Percentiles rank a stretch among this genome's conserved stretches.
Evolutionary conservation across 92 coral and sea anemone species (phyloP).

Genomic region (Zoanthus sansibaricus): DNA sequence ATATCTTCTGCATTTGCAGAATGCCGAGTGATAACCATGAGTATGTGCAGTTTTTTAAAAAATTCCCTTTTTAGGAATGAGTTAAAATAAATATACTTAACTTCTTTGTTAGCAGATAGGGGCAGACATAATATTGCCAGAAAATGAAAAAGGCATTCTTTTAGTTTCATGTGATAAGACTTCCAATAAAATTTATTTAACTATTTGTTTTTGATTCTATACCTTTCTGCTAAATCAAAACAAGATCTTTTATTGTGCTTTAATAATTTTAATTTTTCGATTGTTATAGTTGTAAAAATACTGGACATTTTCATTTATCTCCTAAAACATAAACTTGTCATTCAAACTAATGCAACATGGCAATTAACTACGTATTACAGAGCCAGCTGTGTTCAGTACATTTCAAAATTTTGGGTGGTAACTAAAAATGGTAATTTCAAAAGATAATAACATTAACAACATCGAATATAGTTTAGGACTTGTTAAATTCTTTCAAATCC

Average conservation of each 20-base stretch:
- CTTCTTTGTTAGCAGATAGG: background rate
- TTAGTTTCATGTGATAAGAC: too few relatives aligned
- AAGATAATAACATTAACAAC: background rate
- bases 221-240: slow-evolving; percentile 11
- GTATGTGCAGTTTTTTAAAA: slow-evolving; percentile 49
- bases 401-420: background rate
- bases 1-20: slow-evolving; percentile 64
- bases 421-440: background rate
- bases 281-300: slow-evolving; percentile 24
- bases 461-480: slow-evolving; percentile 22
- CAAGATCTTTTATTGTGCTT: slow-evolving; percentile 3
- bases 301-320: slow-evolving; percentile 13
- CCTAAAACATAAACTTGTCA: slow-evolving; percentile 12
- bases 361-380: background rate
- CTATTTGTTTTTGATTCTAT: too few relatives aligned
- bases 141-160: too few relatives aligned
- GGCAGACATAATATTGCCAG: too few relatives aligned
- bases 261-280: background rate
- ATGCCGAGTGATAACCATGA: slow-evolving; percentile 65
- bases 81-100: background rate
- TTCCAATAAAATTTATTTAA: too few relatives aligned
- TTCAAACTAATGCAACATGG: slow-evolving; percentile 6
- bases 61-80: slow-evolving; percentile 22
- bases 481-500: background rate
- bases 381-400: slow-evolving; percentile 36